Conservation (phyloP, 2,888 invertebrate genomes). For the Lamellibrachia satsuma region DNA sequence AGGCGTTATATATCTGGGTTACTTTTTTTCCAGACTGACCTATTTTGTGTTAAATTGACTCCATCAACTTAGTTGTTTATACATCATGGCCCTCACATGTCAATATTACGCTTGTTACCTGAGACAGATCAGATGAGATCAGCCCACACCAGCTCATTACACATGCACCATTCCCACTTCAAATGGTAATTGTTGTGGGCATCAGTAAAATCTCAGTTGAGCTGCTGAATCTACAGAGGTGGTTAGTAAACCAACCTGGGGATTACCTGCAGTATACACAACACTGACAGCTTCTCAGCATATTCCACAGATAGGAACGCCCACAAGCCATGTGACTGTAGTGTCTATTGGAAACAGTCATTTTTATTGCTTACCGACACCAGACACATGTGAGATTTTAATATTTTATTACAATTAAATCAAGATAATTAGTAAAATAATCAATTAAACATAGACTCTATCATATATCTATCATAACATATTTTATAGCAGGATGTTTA, state of each 20-base stretch:
- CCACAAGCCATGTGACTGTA: neutral
- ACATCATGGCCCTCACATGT: constrained; percentile 1
- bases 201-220: neutral
- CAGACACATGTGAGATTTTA: neutral
- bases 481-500: neutral
- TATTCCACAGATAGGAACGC: neutral
- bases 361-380: neutral
- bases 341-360: neutral
- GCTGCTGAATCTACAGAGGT: neutral
- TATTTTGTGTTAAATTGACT: neutral
- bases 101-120: neutral
- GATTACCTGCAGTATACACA: neutral
- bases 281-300: neutral
- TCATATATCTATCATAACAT: neutral
- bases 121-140: neutral
- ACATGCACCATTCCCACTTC: neutral
- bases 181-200: neutral
- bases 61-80: neutral
- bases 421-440: neutral
- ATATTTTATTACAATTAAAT: neutral
- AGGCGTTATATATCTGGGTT: too few species aligned
- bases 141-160: neutral
- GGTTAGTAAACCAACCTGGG: neutral
- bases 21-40: too few species aligned
- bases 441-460: neutral